phyloP scores from a whole-genome alignment of 2,888 invertebrate species.

The Drosophila dives region DNA sequence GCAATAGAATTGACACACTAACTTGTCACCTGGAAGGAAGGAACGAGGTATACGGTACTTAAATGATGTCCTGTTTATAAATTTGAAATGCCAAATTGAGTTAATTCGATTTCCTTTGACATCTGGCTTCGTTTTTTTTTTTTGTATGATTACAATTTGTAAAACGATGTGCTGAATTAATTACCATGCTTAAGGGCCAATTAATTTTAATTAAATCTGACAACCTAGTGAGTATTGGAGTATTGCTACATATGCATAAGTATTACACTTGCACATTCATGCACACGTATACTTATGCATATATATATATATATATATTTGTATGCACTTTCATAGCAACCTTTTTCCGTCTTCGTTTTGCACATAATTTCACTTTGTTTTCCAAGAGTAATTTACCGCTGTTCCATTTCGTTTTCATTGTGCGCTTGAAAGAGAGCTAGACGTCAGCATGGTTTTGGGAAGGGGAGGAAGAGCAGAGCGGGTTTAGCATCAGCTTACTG shows the following conservation, averaged over 20 bases:
- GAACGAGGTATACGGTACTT: background rate
- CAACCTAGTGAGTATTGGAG: background rate
- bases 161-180: conserved; percentile 17
- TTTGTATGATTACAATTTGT: background rate
- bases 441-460: background rate
- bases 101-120: background rate
- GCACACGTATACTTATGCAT: background rate
- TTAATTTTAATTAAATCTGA: conserved; percentile 32
- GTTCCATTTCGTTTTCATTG: conserved; percentile 52
- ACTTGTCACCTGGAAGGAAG: background rate
- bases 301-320: background rate
- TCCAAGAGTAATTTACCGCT: conserved; percentile 40
- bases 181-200: conserved; percentile 23
- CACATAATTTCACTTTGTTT: conserved; percentile 44
- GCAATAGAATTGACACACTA: conserved; percentile 17
- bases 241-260: background rate
- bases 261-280: background rate
- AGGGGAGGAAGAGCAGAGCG: background rate
- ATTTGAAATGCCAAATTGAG: background rate
- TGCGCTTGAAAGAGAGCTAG: conserved; percentile 24
- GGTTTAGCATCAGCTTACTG: conserved; percentile 19
- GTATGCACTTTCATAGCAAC: conserved; percentile 6
- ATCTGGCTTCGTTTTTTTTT: background rate
- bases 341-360: conserved; percentile 27
- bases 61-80: background rate